Conservation (phyloP, 2,888 invertebrate species). For the Perdita meconis region DNA sequence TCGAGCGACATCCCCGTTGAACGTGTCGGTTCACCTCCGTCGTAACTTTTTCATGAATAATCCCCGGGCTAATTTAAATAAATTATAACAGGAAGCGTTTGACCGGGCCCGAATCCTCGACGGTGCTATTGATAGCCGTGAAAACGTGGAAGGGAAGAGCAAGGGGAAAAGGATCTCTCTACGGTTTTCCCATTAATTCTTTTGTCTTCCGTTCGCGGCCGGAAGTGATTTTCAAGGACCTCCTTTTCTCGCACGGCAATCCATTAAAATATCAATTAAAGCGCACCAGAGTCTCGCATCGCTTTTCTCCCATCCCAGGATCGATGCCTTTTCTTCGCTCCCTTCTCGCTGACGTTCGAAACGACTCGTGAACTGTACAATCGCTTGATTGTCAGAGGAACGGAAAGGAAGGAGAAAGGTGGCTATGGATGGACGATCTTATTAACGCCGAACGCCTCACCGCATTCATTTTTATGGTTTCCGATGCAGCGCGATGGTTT, state of each 20-base stretch:
- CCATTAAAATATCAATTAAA: constrained; percentile 84
- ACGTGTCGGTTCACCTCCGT: constrained; percentile 64
- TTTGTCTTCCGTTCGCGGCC: constrained; percentile 78
- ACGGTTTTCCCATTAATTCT: constrained; percentile 83
- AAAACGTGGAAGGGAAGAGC: constrained; percentile 67
- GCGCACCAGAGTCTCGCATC: constrained; percentile 48
- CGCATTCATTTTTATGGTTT: too few relatives aligned
- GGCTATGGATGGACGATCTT: constrained; percentile 27
- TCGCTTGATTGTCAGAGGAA: constrained; percentile 65
- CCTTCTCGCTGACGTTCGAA: constrained; percentile 59
- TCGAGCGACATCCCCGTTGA: constrained; percentile 66
- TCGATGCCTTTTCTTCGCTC: constrained; percentile 58
- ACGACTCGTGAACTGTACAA: constrained; percentile 63
- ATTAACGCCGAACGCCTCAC: background rate
- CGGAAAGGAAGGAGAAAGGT: constrained; percentile 59
- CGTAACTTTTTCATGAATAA: constrained; percentile 83
- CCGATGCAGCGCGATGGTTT: too few relatives aligned
- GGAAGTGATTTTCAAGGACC: constrained; percentile 79
- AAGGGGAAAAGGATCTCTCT: constrained; percentile 73
- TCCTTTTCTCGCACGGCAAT: constrained; percentile 66
- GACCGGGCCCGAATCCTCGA: constrained; percentile 78
- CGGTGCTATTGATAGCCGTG: constrained; percentile 79
- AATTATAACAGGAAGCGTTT: constrained; percentile 84
- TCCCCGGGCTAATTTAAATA: constrained; percentile 83
- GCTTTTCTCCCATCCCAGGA: constrained; percentile 36